phyloP scores from a whole-genome alignment of 2,113 vertebrate genomes.

The Bostrychus sinensis region DNA sequence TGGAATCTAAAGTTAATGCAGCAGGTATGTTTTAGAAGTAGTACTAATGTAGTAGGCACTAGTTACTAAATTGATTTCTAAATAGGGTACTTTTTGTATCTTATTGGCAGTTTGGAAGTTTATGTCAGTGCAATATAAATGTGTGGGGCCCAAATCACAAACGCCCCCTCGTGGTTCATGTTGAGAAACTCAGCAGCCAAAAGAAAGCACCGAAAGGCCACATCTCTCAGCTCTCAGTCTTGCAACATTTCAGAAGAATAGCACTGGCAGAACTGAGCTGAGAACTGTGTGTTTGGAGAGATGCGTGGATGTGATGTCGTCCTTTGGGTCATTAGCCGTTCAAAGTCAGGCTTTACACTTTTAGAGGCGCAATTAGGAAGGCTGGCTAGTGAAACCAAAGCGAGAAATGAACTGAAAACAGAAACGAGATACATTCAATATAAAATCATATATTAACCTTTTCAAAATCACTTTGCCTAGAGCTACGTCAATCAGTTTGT shows the following conservation, averaged over 20 bases:
- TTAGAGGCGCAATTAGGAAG: not conserved
- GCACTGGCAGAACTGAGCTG: not conserved
- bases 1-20: too few relatives aligned
- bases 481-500: slow-evolving; percentile 28
- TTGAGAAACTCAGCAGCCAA: slow-evolving; percentile 2
- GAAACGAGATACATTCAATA: slow-evolving; percentile 28
- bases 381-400: slow-evolving; percentile 3
- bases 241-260: not conserved
- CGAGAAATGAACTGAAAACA: slow-evolving; percentile 1
- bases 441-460: slow-evolving; percentile 36
- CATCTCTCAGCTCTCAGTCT: not conserved
- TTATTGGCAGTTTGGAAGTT: too few relatives aligned
- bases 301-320: not conserved
- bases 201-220: not conserved
- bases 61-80: too few relatives aligned
- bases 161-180: slow-evolving; percentile 73
- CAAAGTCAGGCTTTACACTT: not conserved
- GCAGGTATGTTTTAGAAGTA: too few relatives aligned
- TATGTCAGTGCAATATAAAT: too few relatives aligned
- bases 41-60: too few relatives aligned
- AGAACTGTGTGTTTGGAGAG: not conserved
- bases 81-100: too few relatives aligned
- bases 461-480: slow-evolving; percentile 37
- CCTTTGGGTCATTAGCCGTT: not conserved
- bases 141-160: slow-evolving; percentile 17